phyloP scores from a whole-genome alignment of 2,113 vertebrate species.

The Emydocephalus ijimae region DNA sequence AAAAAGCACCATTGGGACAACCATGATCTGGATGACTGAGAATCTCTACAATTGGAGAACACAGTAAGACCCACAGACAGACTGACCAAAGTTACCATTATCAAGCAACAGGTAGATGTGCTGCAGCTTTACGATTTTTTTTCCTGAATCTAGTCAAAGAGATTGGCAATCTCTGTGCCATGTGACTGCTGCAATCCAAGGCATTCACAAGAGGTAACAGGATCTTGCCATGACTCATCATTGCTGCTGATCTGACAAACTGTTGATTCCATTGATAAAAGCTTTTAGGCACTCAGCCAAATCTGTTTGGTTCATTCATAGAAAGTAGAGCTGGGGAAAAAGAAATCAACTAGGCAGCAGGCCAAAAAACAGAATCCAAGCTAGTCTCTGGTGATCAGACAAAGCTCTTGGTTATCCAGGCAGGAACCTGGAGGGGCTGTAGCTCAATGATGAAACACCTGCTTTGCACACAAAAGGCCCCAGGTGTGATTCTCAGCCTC shows the following conservation, averaged over 20 bases:
- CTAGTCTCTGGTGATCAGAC: conserved; percentile 34
- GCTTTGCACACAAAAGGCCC: neutral
- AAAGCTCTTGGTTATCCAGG: conserved; percentile 45
- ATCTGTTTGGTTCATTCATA: conserved; percentile 62
- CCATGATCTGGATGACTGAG: no score
- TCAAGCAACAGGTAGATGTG: neutral
- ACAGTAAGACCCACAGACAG: neutral
- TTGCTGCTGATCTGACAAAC: conserved; percentile 35
- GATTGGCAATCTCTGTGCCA: neutral
- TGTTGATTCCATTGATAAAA: conserved; percentile 65
- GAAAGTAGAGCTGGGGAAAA: conserved; percentile 26
- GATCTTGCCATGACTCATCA: conserved; percentile 51
- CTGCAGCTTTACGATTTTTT: accelerated
- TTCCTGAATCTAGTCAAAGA: neutral
- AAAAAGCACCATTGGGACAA: no score
- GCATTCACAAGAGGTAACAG: conserved; percentile 1
- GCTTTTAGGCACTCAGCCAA: conserved; percentile 50
- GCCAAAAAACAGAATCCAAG: conserved; percentile 52
- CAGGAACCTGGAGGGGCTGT: conserved; percentile 33
- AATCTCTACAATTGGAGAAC: neutral
- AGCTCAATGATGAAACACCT: neutral
- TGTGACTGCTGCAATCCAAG: conserved; percentile 6
- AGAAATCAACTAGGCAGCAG: conserved; percentile 34
- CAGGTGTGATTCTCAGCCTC: no score
- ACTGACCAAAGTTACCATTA: neutral